Conservation (phyloP, 2,888 invertebrate species). For the Stenoptilia bipunctidactyla region DNA sequence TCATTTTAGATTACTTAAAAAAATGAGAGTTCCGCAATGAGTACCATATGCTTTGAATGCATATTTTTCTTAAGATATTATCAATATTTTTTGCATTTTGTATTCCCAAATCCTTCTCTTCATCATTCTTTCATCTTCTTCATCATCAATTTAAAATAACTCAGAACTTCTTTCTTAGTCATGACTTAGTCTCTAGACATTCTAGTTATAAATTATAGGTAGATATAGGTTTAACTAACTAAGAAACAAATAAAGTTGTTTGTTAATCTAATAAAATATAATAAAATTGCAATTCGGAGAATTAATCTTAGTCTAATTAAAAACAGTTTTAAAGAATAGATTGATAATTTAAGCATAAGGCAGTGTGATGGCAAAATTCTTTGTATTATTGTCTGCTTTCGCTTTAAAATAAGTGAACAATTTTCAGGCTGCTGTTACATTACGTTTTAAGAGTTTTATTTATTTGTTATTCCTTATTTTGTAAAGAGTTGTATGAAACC, state of each 20-base stretch:
- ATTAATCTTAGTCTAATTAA: slow-evolving; percentile 42
- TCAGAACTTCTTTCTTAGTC: slow-evolving; percentile 39
- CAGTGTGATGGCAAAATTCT: not conserved
- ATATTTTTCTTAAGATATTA: too few species aligned
- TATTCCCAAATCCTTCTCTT: slow-evolving; percentile 24
- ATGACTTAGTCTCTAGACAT: slow-evolving; percentile 43
- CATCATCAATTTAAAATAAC: slow-evolving; percentile 19
- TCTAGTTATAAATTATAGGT: slow-evolving; percentile 46
- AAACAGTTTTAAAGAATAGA: slow-evolving; percentile 28
- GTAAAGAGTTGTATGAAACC: not conserved
- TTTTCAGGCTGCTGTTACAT: not conserved
- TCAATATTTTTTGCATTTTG: too few species aligned
- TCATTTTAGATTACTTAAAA: too few species aligned
- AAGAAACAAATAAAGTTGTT: slow-evolving; percentile 57
- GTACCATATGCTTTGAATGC: too few species aligned
- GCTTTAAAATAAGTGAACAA: too few species aligned
- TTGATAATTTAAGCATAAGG: not conserved
- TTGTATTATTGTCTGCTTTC: too few species aligned
- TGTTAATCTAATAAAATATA: slow-evolving; percentile 51
- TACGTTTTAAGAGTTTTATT: not conserved
- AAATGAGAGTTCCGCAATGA: too few species aligned
- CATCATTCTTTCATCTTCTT: slow-evolving; percentile 24
- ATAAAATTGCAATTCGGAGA: slow-evolving; percentile 69
- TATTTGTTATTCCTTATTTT: not conserved
- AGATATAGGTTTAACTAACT: slow-evolving; percentile 37